Evolutionary conservation across 1,140 invertebrate genomes (phyloP), one percentile per base, ranked within the genome.

Genomic region (Tribolium castaneum): DNA sequence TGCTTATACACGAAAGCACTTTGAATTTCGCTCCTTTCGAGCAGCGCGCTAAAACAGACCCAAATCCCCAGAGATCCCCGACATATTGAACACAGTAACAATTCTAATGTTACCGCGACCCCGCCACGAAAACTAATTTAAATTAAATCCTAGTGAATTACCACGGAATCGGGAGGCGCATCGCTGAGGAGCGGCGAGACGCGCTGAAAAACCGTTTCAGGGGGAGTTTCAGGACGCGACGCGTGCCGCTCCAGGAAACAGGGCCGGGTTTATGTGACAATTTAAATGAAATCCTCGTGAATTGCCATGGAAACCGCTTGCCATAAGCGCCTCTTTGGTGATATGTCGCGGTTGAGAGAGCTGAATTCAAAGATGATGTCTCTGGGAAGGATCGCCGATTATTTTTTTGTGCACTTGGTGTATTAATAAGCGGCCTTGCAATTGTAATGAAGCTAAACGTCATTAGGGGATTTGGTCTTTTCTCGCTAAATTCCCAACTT

Each of bases 101-200:
- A 82, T 83, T 81, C 80, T 83, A 82, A 82, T 81, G 81, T 81
- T 81, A 78, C 83, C 82, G 77, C 83, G 79, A 80, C 82, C 79
- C 80, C 59, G 79, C 83, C 83, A 79, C 83, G 84, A 83, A 85
- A 85, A 85, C 84, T 85, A 85, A 85, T 85, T 85, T 85, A 85
- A 85, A 85, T 85, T 85, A 85, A 85, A 85, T 85, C 84, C 84
- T 82, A 82, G 81, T 82, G 84, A 85, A 85, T 85, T 85, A 85
- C 84, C 83, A 82, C 80, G 82, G 78, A 70, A 75, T 66, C 30
- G 25, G 12, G 30, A 12, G n/a, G 25, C 1, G 9, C 10, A 12
- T 35, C 6, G 30, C 5, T 6, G 7, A 25, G 9, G 12, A 25
- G 70, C n/a, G 22, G 56, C 77, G 52, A 56, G 70, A 45, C 39